These are phyloP conservation scores for Lepidocyrtinus sp. DNA, from an alignment of 2,888 invertebrate genomes.

Conservation along the genomic window DNA sequence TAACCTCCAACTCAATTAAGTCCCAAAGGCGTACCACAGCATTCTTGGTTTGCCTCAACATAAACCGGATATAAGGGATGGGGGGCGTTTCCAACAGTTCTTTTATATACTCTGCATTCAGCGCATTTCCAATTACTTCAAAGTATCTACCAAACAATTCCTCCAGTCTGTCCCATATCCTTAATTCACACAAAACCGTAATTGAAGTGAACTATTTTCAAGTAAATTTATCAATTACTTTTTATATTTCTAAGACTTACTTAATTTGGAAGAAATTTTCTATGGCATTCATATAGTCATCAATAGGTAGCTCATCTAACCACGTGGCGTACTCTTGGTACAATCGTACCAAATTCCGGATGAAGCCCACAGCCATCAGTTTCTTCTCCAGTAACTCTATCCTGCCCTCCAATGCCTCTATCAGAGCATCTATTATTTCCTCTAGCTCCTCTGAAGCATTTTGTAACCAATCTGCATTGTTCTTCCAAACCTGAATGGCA, in stretches of 20 bases:
- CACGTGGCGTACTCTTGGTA: constrained; percentile 70
- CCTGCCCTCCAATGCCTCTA: constrained; percentile 65
- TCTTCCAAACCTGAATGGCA: constrained; percentile 53
- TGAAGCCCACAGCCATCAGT: constrained; percentile 63
- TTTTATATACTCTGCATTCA: constrained; percentile 67
- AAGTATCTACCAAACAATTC: constrained; percentile 69
- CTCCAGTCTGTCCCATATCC: constrained; percentile 67
- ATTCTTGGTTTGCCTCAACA: constrained; percentile 61
- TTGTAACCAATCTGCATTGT: constrained; percentile 43
- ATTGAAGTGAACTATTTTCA: too few relatives aligned
- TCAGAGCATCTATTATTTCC: constrained; percentile 54
- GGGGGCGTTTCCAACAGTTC: constrained; percentile 70
- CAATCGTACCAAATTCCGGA: constrained; percentile 62
- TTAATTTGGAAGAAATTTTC: constrained; percentile 63
- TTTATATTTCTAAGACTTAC: too few relatives aligned
- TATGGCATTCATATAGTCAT: constrained; percentile 69
- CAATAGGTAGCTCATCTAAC: constrained; percentile 71
- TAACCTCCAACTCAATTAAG: constrained; percentile 68
- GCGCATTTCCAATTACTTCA: constrained; percentile 62
- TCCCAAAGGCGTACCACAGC: constrained; percentile 61
- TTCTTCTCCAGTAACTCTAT: constrained; percentile 65
- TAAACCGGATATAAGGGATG: constrained; percentile 69
- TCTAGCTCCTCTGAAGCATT: constrained; percentile 46
- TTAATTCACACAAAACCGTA: constrained; percentile 29
- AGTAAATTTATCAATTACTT: too few relatives aligned